These are phyloP conservation scores for Pristis pectinata DNA, from an alignment of 2,797 vertebrate genomes.

Conservation along the genomic window DNA sequence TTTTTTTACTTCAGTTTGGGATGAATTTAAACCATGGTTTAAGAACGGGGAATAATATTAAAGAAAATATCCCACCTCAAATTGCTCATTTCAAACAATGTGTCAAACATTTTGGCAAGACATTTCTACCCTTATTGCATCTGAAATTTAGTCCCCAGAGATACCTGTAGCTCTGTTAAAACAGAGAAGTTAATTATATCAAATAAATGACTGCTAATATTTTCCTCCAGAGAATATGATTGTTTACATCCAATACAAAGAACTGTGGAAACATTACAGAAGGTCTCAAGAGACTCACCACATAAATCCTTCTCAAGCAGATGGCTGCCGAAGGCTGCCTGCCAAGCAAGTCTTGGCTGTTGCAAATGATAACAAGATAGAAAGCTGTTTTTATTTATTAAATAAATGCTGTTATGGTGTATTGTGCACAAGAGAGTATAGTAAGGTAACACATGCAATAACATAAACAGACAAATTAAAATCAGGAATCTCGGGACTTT, in stretches of 20 bases:
- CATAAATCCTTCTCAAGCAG: constrained; percentile 55
- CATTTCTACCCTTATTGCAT: background rate
- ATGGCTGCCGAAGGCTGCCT: constrained; percentile 54
- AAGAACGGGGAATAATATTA: background rate
- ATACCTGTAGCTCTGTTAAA: constrained; percentile 44
- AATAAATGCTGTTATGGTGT: constrained; percentile 45
- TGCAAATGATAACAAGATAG: constrained; percentile 48
- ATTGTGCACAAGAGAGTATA: constrained; percentile 45
- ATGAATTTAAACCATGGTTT: background rate
- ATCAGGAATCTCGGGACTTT: background rate
- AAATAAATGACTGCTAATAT: constrained; percentile 55
- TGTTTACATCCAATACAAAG: constrained; percentile 57
- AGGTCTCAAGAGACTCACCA: constrained; percentile 51
- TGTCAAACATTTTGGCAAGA: background rate
- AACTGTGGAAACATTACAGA: constrained; percentile 56
- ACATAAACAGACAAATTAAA: background rate
- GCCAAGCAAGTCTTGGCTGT: constrained; percentile 52
- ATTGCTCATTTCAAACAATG: background rate
- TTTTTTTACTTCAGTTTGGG: background rate
- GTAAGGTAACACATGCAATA: constrained; percentile 31
- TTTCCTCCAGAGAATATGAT: constrained; percentile 56
- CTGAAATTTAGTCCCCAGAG: background rate
- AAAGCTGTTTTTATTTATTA: constrained; percentile 41
- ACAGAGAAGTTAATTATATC: constrained; percentile 48
- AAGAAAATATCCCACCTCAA: background rate